Evolutionary conservation across 2,888 invertebrate genomes (phyloP), one percentile per base, ranked within the genome.

Genomic region (Lithophane ornitopus): DNA sequence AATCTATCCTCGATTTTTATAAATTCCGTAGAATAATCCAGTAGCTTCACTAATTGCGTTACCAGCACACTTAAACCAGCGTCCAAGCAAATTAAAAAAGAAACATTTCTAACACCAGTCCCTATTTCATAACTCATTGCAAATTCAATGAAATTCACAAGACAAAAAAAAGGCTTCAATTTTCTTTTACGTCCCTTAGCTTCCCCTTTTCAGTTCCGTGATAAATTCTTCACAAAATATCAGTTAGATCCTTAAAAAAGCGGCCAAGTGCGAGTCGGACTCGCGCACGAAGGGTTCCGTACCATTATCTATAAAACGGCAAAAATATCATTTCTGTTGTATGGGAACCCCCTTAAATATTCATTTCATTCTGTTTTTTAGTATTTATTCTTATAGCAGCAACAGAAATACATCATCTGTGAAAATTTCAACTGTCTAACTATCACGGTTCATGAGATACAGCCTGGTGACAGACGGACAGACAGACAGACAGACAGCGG

Each of bases 51-150:
- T 81, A 73, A 84, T 84, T 81, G 46, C 62, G 22, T 70, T 56
- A 54, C 54, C 54, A 70, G 34, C 11, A 16, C 19, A 46, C 34
- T 22, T 44, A 61, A 75, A 70, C 34, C 49, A 58, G 39, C 26
- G 22, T 58, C 59, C 19, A 62, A 74, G 46, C 34, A 67, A 81
- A 74, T 81, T 58, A 61, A 65, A 74, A 84, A 69, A 46, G 26
- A 44, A 65, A 66, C 16, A 69, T 34, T 72, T 74, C 67, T n/a
- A 26, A 62, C 61, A 63, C n/a, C 72, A 74, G 34, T 68, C 39
- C 34, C 49, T 59, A 56, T 72, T 80, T 80, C 44, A 59, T 65
- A 86, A 75, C 65, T 84, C 80, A 72, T 84, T 74, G 66, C 66
- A 72, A 56, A 82, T 82, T 82, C 85, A 82, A 68, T 65, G 82